Evolutionary conservation across 2,888 invertebrate genomes (phyloP).

Genomic region (Chrysomela aeneicollis): DNA sequence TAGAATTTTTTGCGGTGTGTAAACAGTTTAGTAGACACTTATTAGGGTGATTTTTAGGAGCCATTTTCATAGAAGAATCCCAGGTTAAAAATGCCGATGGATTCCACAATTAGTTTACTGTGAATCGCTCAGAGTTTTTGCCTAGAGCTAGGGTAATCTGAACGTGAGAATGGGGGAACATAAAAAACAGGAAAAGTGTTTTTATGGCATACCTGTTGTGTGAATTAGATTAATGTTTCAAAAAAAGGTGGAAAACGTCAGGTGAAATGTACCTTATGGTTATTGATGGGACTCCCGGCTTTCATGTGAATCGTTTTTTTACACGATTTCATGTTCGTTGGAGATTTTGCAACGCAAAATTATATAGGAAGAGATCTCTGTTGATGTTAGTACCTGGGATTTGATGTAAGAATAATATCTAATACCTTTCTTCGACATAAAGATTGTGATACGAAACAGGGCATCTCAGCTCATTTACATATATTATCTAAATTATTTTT

Average conservation of each 20-base stretch:
- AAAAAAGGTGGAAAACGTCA: constrained; percentile 47
- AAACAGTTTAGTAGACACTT: constrained; percentile 45
- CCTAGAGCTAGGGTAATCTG: constrained; percentile 18
- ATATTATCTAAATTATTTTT: too few species aligned
- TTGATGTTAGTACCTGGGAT: too few species aligned
- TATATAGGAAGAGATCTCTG: too few species aligned
- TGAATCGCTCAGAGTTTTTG: constrained; percentile 18
- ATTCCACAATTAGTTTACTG: constrained; percentile 46
- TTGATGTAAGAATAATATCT: too few species aligned
- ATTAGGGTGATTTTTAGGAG: constrained; percentile 50
- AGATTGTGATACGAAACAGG: too few species aligned
- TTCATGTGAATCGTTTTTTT: neutral
- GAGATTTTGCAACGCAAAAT: too few species aligned
- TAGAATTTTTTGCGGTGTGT: constrained; percentile 57
- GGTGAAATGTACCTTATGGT: constrained; percentile 41
- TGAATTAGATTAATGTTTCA: constrained; percentile 33
- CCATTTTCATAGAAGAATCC: constrained; percentile 53
- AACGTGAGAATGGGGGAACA: constrained; percentile 31
- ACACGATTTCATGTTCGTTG: neutral
- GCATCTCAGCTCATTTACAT: too few species aligned
- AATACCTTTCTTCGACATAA: too few species aligned
- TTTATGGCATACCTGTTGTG: constrained; percentile 48
- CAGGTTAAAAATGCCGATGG: constrained; percentile 46
- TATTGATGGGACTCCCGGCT: constrained; percentile 39
- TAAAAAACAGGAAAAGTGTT: constrained; percentile 48